Evolutionary conservation across 2,797 vertebrate species (phyloP).

Genomic region (Urosaurus nigricauda): DNA sequence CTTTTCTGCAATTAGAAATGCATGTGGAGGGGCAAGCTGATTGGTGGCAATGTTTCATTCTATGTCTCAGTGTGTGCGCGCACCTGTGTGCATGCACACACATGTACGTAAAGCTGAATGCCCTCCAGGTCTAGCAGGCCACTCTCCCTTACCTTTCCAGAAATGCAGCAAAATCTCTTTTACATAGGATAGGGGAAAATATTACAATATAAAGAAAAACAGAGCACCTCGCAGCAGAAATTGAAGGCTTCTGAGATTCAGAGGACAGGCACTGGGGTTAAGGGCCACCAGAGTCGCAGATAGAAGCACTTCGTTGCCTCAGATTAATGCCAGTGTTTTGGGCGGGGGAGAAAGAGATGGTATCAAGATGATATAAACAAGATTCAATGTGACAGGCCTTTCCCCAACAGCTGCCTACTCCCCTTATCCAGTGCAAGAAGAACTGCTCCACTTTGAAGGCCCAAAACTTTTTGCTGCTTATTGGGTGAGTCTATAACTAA

Average conservation of each 20-base stretch:
- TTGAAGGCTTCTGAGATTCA: no score
- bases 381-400: neutral
- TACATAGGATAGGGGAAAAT: neutral
- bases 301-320: neutral
- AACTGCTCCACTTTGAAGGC: neutral
- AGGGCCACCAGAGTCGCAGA: neutral
- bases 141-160: neutral
- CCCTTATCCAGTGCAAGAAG: neutral
- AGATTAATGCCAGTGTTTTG: neutral
- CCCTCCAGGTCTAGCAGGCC: slow-evolving; percentile 3
- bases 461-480: neutral
- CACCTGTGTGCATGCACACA: no score
- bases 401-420: neutral
- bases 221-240: neutral
- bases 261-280: neutral
- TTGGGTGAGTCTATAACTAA: neutral
- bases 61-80: neutral
- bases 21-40: slow-evolving; percentile 47
- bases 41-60: neutral
- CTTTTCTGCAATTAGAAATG: slow-evolving; percentile 65
- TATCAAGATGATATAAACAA: neutral
- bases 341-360: neutral
- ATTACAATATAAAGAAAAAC: neutral
- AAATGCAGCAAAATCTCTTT: neutral
- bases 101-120: neutral